A percentile compares a stretch with the other conserved stretches of the same genome.
These are phyloP conservation scores for Vulpes lagopus DNA, from an alignment of 2,113 vertebrate genomes.

Conservation along the genomic window DNA sequence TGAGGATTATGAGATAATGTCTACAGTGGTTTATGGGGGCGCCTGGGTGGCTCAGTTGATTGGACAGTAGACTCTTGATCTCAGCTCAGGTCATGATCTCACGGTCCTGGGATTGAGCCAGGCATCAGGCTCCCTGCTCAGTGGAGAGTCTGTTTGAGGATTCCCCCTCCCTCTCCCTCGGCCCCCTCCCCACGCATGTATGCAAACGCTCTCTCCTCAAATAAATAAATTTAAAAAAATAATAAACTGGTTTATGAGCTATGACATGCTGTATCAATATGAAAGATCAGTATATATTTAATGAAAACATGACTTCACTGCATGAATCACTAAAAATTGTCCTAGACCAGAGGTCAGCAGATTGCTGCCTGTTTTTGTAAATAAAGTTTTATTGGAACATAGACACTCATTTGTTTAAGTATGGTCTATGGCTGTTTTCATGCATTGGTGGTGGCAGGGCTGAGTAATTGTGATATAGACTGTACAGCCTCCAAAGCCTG, in stretches of 20 bases:
- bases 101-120: background rate
- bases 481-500: background rate
- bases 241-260: background rate
- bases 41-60: background rate
- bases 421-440: background rate
- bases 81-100: background rate
- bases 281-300: background rate
- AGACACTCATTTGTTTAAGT: background rate
- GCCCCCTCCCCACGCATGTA: no score
- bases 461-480: background rate
- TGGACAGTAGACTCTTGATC: background rate
- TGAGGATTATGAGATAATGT: background rate
- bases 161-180: no score
- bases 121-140: background rate
- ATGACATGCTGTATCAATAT: background rate
- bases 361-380: background rate
- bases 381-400: background rate
- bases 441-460: background rate
- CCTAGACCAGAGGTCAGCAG: background rate
- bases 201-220: no score
- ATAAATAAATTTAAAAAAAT: no score
- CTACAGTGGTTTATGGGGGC: background rate
- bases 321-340: background rate
- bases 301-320: background rate
- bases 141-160: background rate